Evolutionary conservation across 2,797 vertebrate genomes (phyloP).

Genomic region (Esox masquinongy): DNA sequence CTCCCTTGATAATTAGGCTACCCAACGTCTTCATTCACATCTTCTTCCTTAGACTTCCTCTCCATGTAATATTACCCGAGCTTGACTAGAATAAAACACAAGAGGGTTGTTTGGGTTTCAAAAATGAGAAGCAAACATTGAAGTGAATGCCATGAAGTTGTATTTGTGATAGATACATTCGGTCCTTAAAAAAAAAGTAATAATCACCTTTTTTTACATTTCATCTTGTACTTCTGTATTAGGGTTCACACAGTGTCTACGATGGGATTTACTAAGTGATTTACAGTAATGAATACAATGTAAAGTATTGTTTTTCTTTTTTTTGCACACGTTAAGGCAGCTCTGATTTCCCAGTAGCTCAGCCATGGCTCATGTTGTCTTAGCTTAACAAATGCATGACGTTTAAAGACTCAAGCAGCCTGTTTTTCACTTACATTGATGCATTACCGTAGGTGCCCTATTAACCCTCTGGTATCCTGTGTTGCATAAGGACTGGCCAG

Average conservation of each 20-base stretch:
- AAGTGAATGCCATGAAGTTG: not conserved
- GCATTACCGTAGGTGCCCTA: conserved; percentile 36
- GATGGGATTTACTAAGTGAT: not conserved
- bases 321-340: not conserved
- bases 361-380: not conserved
- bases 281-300: not conserved
- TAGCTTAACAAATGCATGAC: not conserved
- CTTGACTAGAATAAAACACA: conserved; percentile 3
- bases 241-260: not conserved
- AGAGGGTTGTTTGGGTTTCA: not conserved
- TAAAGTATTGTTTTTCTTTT: not conserved
- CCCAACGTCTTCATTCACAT: conserved; percentile 46
- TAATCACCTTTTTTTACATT: not conserved
- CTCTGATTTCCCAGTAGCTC: not conserved
- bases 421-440: conserved; percentile 58
- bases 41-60: conserved; percentile 39
- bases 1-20: conserved; percentile 73
- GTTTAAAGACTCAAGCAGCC: conserved; percentile 29
- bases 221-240: not conserved
- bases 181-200: not conserved
- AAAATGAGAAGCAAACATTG: not conserved
- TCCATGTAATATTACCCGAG: conserved; percentile 32
- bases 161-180: not conserved
- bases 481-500: not conserved
- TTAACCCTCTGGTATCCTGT: conserved; percentile 12